Base-by-base conservation (phyloP, 2,113 vertebrate species). In the Vulpes vulpes region DNA sequence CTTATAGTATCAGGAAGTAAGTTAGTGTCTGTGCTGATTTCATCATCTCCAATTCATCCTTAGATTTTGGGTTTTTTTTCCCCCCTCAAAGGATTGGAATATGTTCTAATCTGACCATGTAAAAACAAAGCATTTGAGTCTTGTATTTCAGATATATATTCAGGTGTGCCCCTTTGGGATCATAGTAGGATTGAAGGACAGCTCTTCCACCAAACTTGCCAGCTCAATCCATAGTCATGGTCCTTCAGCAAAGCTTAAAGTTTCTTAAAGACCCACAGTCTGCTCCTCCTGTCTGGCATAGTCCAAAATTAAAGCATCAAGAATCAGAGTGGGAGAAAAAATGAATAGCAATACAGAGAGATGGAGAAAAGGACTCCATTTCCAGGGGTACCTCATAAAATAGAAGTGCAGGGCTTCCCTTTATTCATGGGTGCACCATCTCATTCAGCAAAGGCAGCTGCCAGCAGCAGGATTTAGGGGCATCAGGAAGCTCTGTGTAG, bases 161-260 rank as follows among this genome's bases (percentile, higher is more conserved):
- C 59, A n/a, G 2, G 2, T 57, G 8, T n/a, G n/a, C 27, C 8
- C 17, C 23, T 30, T 43, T 49, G 59, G 49, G 20, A 43, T 57
- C 60, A 49, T 0, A 49, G 12, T 8, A 49, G n/a, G 12, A 65
- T 25, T 22, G 8, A 49, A 25, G 16, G 22, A 74, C 22, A 22
- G 10, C 16, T 71, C 27, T 64, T 74, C 16, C 4, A 14, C 22
- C 30, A 84, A n/a, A n/a, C 35, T n/a, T 65, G n/a, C 15, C 30
- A 27, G 57, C 22, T 16, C 27, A 59, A 11, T 35, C 2, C 27
- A n/a, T 6, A 11, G 8, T 2, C 20, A 20, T 0, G 35, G 0
- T 17, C 27, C 14, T 3, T 49, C 2, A 16, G 19, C 19, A 6
- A 30, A n/a, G n/a, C 62, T 32, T 12, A 51, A 35, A 67, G 51